Percentiles rank a stretch among this genome's conserved stretches.
phyloP scores from a whole-genome alignment of 2,888 invertebrate species.

The Plagodis dolabraria region DNA sequence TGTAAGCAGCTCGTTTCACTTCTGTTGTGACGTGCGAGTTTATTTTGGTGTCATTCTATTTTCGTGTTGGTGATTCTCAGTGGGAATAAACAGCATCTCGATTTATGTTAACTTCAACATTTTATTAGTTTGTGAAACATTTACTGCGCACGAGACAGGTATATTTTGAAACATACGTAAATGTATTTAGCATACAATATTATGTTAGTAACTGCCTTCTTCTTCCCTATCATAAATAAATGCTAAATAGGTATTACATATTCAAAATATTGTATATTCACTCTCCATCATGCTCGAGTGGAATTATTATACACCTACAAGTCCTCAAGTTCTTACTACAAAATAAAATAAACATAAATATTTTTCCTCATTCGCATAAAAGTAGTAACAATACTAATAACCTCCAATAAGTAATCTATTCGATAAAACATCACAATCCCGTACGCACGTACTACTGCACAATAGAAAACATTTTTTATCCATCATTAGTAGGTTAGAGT shows the following conservation, averaged over 20 bases:
- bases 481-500: slow-evolving; percentile 22
- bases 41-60: slow-evolving; percentile 76
- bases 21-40: slow-evolving; percentile 60
- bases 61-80: slow-evolving; percentile 61
- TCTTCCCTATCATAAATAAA: too few species aligned
- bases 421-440: slow-evolving; percentile 12
- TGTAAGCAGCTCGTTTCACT: slow-evolving; percentile 50
- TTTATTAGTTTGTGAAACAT: slow-evolving; percentile 40
- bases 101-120: slow-evolving; percentile 48
- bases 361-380: too few species aligned
- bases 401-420: background rate
- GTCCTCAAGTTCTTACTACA: too few species aligned
- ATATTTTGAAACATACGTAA: slow-evolving; percentile 9
- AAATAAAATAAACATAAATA: too few species aligned
- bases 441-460: slow-evolving; percentile 14
- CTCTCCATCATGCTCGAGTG: too few species aligned
- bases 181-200: too few species aligned
- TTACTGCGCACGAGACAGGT: slow-evolving; percentile 21
- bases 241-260: too few species aligned
- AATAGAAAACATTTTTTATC: slow-evolving; percentile 27
- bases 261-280: too few species aligned
- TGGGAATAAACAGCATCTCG: slow-evolving; percentile 69
- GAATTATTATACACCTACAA: too few species aligned
- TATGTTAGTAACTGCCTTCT: too few species aligned
- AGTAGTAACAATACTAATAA: background rate